phyloP scores from a whole-genome alignment of 1,140 invertebrate species.

The Temnothorax longispinosus region DNA sequence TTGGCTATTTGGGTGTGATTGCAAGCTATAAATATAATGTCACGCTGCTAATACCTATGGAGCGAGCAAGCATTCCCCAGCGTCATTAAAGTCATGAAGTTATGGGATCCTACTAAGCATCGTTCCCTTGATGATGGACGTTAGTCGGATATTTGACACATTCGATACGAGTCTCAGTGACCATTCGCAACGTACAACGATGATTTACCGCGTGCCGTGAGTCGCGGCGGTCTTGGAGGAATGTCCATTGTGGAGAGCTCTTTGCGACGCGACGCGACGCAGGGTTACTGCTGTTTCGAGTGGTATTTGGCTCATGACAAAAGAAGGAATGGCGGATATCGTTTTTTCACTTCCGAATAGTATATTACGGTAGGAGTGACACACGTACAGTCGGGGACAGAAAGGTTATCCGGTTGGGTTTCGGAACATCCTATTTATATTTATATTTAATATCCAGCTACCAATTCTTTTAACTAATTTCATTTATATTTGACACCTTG shows the following conservation, averaged over 20 bases:
- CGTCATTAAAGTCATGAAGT: conserved; percentile 26
- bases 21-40: not conserved
- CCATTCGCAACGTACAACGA: not conserved
- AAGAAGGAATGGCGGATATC: conserved; percentile 5
- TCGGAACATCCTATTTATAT: no score
- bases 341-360: not conserved
- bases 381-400: not conserved
- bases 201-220: conserved; percentile 55
- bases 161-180: conserved; percentile 50
- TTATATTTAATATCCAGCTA: no score
- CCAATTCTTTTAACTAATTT: no score
- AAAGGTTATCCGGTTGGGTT: no score
- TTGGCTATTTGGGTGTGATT: not conserved
- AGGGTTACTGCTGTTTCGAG: not conserved
- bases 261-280: not conserved
- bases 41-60: not conserved
- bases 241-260: conserved; percentile 26
- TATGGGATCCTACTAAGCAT: conserved; percentile 11
- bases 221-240: conserved; percentile 10
- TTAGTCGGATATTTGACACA: conserved; percentile 41
- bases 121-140: not conserved
- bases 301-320: not conserved
- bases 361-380: not conserved
- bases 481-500: no score
- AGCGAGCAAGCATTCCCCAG: not conserved